phyloP scores from a whole-genome alignment of 2,113 vertebrate species.

The Perca flavescens region DNA sequence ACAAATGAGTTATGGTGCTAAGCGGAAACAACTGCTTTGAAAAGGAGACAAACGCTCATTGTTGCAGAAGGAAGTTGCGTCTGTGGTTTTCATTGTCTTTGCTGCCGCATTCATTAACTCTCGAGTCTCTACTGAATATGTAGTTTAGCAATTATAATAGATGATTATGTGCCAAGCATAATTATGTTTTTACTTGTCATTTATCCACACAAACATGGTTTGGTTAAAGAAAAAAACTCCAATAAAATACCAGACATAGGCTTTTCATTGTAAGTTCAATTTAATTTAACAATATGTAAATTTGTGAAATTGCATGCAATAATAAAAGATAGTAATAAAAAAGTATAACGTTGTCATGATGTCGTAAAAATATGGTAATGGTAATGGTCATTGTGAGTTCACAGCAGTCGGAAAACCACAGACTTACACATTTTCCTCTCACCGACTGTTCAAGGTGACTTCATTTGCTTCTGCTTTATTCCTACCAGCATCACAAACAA shows the following conservation, averaged over 20 bases:
- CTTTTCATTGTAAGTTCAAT: background rate
- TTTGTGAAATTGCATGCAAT: background rate
- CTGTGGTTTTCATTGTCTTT: conserved; percentile 19
- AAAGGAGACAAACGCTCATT: conserved; percentile 51
- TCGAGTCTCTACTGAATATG: conserved; percentile 16
- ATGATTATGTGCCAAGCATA: conserved; percentile 26
- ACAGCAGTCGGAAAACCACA: conserved; percentile 1
- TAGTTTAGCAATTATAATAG: conserved; percentile 10
- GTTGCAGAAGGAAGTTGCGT: conserved; percentile 42
- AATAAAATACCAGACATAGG: background rate
- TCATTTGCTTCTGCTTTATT: conserved; percentile 10
- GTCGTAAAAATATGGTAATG: background rate
- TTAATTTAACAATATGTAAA: background rate
- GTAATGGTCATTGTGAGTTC: background rate
- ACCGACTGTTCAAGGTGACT: conserved; percentile 23
- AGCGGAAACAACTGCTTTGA: conserved; percentile 44
- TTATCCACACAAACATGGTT: background rate
- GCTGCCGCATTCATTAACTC: conserved; percentile 44
- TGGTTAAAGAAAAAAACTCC: background rate
- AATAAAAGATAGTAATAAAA: background rate
- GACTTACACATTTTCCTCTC: background rate
- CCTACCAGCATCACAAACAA: conserved; percentile 9
- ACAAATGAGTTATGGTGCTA: conserved; percentile 64
- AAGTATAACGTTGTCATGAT: background rate
- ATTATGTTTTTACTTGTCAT: conserved; percentile 37